Evolutionary conservation across 2,797 vertebrate species (phyloP), one percentile per base, ranked within the genome.

Genomic region (Melanotaenia boesemani): DNA sequence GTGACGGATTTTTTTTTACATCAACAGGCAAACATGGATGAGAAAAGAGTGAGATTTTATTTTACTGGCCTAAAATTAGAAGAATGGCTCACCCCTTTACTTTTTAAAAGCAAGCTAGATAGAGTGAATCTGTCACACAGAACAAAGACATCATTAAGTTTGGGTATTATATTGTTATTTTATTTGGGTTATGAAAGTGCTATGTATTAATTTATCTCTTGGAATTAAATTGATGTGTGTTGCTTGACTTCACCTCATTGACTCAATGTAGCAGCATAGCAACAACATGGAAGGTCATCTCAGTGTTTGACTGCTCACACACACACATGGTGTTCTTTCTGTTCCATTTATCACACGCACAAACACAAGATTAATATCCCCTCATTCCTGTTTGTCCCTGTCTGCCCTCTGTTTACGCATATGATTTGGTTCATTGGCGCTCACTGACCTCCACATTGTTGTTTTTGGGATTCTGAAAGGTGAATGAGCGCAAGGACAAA

Each of bases 361-460:
- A 61, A 44, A 48, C 59, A 59, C 5, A 48, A 11, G 10, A 56
- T 76, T 52, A 34, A 62, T 63, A 55, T 34, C n/a, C 20, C 34
- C 5, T 20, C 39, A 26, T n/a, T 34, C 24, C 16, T 26, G 13
- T 39, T 26, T 80, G 76, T 84, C 68, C 79, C 44, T 2, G 28
- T 56, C 6, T 66, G 70, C 68, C 77, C 67, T 75, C 55, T 36
- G 46, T 73, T 15, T 30, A 1, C 26, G 26, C 36, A 12, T 72
- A 46, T 63, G 37, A 76, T 48, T 63, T 58, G 67, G 22, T 81
- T 55, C 59, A 54, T 61, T 34, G 46, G 10, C 68, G 57, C 20
- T 41, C 48, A 75, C 50, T 73, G 78, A 81, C 79, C 68, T 77
- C 67, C 52, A 63, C 52, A 39, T 66, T 72, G 61, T 18, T 77